A percentile compares a stretch with the other conserved stretches of the same genome.
Conservation (phyloP, 2,113 vertebrate genomes). For the Hemibagrus wyckioides region DNA sequence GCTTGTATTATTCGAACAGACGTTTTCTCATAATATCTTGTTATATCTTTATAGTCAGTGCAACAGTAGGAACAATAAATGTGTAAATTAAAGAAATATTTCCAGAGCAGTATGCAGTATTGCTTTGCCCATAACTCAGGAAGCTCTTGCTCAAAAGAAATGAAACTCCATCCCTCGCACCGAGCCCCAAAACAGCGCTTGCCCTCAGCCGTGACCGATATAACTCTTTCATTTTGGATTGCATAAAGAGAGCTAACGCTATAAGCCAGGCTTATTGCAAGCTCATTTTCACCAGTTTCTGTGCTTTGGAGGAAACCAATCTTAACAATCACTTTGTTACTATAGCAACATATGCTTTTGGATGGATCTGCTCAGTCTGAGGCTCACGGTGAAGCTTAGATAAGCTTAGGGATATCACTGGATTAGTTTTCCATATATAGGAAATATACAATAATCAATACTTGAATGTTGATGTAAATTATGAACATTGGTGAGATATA, state of each 20-base stretch:
- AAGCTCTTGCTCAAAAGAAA: neutral
- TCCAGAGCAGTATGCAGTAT: neutral
- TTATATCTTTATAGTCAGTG: conserved; percentile 17
- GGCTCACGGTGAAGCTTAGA: neutral
- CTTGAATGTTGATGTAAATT: neutral
- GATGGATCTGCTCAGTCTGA: neutral
- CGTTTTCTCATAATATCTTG: conserved; percentile 22
- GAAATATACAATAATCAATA: too few relatives aligned
- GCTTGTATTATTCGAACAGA: conserved; percentile 17
- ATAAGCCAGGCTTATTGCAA: neutral
- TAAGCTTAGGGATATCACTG: neutral
- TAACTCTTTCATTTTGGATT: neutral
- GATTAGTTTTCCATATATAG: too few relatives aligned
- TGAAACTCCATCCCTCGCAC: neutral
- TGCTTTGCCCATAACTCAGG: neutral
- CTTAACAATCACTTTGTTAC: neutral
- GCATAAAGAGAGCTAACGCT: neutral
- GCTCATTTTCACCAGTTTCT: neutral
- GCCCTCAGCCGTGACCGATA: neutral
- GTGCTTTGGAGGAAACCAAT: too few relatives aligned
- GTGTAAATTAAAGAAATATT: conserved; percentile 13
- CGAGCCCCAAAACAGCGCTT: neutral
- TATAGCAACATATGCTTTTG: neutral
- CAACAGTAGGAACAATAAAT: neutral
- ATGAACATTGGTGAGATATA: too few relatives aligned